Base-by-base conservation (phyloP, 2,797 vertebrate genomes). In the Catharus ustulatus region DNA sequence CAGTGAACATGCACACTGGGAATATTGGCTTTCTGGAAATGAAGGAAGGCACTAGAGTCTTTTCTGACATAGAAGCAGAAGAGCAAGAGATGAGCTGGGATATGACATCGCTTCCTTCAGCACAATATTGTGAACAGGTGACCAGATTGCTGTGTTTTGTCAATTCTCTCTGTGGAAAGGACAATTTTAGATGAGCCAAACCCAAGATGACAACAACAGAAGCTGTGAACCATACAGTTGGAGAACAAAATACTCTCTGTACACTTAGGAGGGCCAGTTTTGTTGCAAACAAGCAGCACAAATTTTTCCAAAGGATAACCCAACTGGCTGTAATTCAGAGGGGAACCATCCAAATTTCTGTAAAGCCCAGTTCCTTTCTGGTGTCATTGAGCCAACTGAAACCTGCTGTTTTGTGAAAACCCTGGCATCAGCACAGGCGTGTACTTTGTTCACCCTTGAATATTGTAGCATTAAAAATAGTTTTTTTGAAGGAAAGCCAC, bases 81-180 rank as follows among this genome's bases (percentile, higher is more conserved):
- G 75, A 85, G 66, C 83, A 90, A 96, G 90, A 95, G 91, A 96
- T 96, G 96, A 97, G 84, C 91, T 93, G 87, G 89, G 75, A 74
- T 57, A 54, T 91, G 92, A 61, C 22, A 58, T 95, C 0, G 7
- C 88, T 93, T 83, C 67, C 81, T 68, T 89, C 84, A 78, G 83
- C 86, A 90, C 83, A 95, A 77, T 94, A 90, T 89, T 62, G 29
- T 78, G 76, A 94, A 93, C 96, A 96, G 93, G 38, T 92, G 88
- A 95, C 96, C 94, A 97, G 95, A 97, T 95, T 96, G 96, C 95
- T 94, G 64, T 96, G 34, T 88, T 96, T 96, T 77, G 55, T 95
- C 94, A 80, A 8, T 93, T 97, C 73, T 85, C 29, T 9, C 32
- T 66, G 83, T 88, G 64, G 64, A 95, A 87, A 68, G 82, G 90